These are phyloP conservation scores for Zaprionus kolodkinae DNA, from an alignment of 1,140 invertebrate species.

Conservation along the genomic window DNA sequence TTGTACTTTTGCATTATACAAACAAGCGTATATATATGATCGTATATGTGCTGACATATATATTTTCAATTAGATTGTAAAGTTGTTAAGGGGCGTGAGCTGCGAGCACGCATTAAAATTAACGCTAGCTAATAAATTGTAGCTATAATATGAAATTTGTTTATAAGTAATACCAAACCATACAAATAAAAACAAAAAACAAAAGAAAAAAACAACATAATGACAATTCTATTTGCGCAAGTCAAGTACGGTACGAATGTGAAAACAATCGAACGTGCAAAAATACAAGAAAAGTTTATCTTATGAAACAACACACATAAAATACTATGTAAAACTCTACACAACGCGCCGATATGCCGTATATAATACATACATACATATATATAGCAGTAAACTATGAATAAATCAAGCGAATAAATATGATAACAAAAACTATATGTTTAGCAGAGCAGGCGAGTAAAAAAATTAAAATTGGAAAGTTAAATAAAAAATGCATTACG, in stretches of 20 bases:
- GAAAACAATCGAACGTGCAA: slow-evolving; percentile 37
- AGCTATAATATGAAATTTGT: slow-evolving; percentile 82
- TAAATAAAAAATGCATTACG: slow-evolving; percentile 80
- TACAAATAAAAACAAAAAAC: slow-evolving; percentile 52
- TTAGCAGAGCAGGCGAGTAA: slow-evolving; percentile 45
- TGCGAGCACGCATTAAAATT: slow-evolving; percentile 59
- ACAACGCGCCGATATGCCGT: slow-evolving; percentile 31
- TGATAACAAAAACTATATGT: slow-evolving; percentile 38
- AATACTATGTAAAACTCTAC: slow-evolving; percentile 60
- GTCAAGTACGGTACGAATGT: slow-evolving; percentile 46
- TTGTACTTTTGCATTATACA: slow-evolving; percentile 57
- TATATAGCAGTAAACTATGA: slow-evolving; percentile 31
- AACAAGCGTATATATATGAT: slow-evolving; percentile 24
- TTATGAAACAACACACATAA: slow-evolving; percentile 48
- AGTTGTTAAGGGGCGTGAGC: slow-evolving; percentile 54
- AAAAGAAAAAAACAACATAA: slow-evolving; percentile 22
- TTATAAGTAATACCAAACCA: slow-evolving; percentile 79
- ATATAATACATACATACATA: slow-evolving; percentile 9
- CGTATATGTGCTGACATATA: slow-evolving; percentile 11
- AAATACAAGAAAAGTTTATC: slow-evolving; percentile 42
- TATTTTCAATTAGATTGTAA: slow-evolving; percentile 49
- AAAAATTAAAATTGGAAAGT: slow-evolving; percentile 58
- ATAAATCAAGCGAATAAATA: slow-evolving; percentile 33
- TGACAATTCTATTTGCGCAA: slow-evolving; percentile 61
- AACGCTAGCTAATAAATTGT: slow-evolving; percentile 80